Conservation (phyloP, 2,113 vertebrate genomes). For the Heloderma charlesbogerti region DNA sequence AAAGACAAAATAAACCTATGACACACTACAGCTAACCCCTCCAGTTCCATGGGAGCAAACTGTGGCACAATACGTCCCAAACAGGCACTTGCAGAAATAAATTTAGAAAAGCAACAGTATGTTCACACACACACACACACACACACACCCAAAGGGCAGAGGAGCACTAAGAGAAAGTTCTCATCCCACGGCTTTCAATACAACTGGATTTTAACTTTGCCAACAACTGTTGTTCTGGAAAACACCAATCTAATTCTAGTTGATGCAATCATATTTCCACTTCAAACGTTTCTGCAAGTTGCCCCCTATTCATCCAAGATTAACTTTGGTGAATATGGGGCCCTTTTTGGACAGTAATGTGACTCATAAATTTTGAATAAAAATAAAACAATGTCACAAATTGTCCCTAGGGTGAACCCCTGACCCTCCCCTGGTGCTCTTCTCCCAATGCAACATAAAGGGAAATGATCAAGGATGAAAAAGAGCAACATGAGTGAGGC, state of each 20-base stretch:
- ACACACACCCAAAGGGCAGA: not conserved
- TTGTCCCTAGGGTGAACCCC: not conserved
- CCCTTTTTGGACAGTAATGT: too few relatives aligned
- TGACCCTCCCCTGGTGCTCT: not conserved
- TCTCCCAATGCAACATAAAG: not conserved
- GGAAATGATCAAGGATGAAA: not conserved
- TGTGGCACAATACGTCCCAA: not conserved
- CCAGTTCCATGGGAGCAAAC: not conserved
- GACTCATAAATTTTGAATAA: too few relatives aligned
- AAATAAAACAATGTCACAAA: not conserved
- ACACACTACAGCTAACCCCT: not conserved
- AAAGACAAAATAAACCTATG: not conserved
- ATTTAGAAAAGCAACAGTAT: not conserved
- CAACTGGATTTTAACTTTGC: not conserved
- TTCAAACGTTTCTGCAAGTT: not conserved
- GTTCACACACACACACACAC: not conserved
- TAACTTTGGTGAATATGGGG: too few relatives aligned
- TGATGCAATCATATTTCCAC: not conserved
- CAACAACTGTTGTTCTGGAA: not conserved
- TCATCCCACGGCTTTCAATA: not conserved
- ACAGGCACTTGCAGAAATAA: too few relatives aligned
- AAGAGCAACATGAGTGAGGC: not conserved
- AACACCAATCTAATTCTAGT: not conserved
- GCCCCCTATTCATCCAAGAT: too few relatives aligned
- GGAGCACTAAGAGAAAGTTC: not conserved